phyloP scores from a whole-genome alignment of 2,113 vertebrate genomes.

The Merops nubicus region DNA sequence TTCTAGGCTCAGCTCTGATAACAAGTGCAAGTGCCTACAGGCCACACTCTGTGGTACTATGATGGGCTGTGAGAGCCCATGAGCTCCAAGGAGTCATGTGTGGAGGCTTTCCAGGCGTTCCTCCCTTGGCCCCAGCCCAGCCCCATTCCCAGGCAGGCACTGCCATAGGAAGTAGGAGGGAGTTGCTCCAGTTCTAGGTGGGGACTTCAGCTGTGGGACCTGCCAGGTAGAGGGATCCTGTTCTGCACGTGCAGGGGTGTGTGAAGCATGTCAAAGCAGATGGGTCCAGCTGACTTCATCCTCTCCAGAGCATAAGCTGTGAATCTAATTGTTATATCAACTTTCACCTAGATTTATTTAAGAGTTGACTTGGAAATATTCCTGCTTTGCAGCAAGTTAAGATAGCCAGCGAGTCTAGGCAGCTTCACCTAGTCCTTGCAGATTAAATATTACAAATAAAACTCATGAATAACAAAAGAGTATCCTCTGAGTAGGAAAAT shows the following conservation, averaged over 20 bases:
- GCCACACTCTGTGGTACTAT: accelerated
- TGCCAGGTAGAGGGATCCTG: not conserved
- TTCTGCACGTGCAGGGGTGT: not conserved
- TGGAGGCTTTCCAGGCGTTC: not conserved
- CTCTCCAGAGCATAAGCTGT: not conserved
- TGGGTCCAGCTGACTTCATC: not conserved
- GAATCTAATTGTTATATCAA: not conserved
- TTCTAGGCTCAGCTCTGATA: not conserved
- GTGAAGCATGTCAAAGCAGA: accelerated
- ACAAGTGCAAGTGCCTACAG: not conserved
- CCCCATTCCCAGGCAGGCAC: not conserved
- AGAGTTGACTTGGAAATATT: not conserved
- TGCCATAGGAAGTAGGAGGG: too few relatives aligned
- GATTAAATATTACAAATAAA: not conserved
- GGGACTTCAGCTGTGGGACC: not conserved
- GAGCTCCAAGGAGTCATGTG: accelerated
- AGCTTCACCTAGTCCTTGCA: not conserved
- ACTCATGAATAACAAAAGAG: not conserved
- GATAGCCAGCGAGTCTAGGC: not conserved
- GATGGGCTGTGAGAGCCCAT: accelerated
- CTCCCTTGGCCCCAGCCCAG: not conserved
- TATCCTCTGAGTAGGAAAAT: not conserved
- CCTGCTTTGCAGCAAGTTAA: not conserved
- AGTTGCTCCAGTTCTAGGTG: not conserved
- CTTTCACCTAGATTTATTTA: not conserved